Base-by-base conservation (phyloP, 2,113 vertebrate species). In the Crotalus helleri region DNA sequence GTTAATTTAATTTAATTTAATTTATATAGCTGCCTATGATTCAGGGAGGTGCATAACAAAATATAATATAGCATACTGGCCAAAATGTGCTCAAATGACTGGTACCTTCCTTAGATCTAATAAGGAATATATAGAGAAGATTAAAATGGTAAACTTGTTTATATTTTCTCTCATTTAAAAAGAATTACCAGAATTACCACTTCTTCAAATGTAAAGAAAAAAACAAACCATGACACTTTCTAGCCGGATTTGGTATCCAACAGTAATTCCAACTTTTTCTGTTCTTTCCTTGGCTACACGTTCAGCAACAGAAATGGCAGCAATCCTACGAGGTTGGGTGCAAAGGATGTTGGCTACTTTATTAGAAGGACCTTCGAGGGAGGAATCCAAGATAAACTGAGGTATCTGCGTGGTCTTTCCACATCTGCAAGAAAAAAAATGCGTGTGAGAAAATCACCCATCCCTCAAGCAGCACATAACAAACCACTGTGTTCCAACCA, bases 391-490 rank as follows among this genome's bases (percentile, higher is more conserved):
- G 95, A 99, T 99, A 96, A 99, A 99, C 96, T 99, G 99, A 95
- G 99, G 99, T 94, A 99, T 98, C 97, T 99, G 99, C 85, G 99
- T 99, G 49, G 99, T 99, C 95, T 99, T 99, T 85, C 99, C 99
- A 96, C 99, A 99, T 55, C 99, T 99, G 94, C n/a, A 90, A 5
- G 92, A 26, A 9, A 89, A 57, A 2, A 39, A 51, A 88, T 46
- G 53, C 44, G 54, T 54, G 55, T 19, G 58, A 26, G n/a, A 21
- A 33, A 19, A 46, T 54, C 21, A 49, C 46, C 2, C 51, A n/a
- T 81, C 1, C 59, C 86, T 17, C n/a, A 92, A 88, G 33, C n/a
- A 89, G 88, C 0, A 1, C n/a, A 57, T 0, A 90, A 74, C 17
- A 53, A 51, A 90, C 21, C 61, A 61, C 3, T 46, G 39, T 2